Evolutionary conservation across 1,140 invertebrate genomes (phyloP).

Genomic region (Popillia japonica): DNA sequence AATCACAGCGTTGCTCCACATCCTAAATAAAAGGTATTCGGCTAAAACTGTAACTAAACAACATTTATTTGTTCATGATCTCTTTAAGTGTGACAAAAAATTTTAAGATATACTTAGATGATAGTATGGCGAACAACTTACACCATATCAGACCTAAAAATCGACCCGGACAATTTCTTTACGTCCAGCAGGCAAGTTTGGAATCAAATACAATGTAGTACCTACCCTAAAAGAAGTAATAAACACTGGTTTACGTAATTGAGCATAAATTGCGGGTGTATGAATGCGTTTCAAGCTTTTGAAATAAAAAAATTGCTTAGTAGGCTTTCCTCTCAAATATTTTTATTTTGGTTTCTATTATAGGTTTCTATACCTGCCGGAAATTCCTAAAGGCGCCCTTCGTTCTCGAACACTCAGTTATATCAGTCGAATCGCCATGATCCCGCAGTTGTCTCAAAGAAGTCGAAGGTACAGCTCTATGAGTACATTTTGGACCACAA

Average conservation of each 20-base stretch:
- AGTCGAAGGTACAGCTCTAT: slow-evolving; percentile 70
- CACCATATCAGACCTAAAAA: slow-evolving; percentile 1
- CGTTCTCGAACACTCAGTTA: slow-evolving; percentile 92
- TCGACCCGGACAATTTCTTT: neutral
- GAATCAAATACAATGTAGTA: neutral
- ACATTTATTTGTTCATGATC: neutral
- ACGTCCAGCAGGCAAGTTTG: neutral
- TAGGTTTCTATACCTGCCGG: slow-evolving; percentile 78
- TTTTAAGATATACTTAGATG: neutral
- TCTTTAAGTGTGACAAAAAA: neutral
- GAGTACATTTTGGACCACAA: slow-evolving; percentile 68
- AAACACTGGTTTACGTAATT: neutral
- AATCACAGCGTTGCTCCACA: neutral
- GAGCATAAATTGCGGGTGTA: neutral
- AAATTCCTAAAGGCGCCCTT: slow-evolving; percentile 96
- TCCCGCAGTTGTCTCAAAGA: slow-evolving; percentile 81
- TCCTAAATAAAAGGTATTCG: neutral
- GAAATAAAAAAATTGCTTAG: neutral
- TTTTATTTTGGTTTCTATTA: slow-evolving; percentile 11
- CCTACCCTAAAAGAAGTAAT: neutral
- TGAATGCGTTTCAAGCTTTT: neutral
- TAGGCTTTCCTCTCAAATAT: neutral
- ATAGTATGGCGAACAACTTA: neutral
- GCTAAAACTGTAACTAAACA: slow-evolving; percentile 2
- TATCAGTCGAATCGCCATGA: slow-evolving; percentile 83